These are phyloP conservation scores for Aradophagus sp. DNA, from an alignment of 1,140 invertebrate genomes.

Conservation along the genomic window DNA sequence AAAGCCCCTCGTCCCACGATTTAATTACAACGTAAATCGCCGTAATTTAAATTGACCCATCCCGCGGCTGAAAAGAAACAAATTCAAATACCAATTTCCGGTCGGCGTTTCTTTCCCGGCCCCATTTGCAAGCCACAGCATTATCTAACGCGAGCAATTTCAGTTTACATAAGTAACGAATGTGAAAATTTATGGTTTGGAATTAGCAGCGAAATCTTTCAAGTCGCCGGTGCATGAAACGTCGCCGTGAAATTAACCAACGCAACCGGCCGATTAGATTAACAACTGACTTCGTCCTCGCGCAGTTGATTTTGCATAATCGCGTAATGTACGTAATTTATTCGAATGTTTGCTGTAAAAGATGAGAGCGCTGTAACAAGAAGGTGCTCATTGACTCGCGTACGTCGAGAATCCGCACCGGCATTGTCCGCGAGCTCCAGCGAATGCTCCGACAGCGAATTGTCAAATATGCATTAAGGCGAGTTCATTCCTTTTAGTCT, in stretches of 20 bases:
- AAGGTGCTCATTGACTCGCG: slow-evolving; percentile 16
- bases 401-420: slow-evolving; percentile 12
- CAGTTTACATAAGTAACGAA: slow-evolving; percentile 21
- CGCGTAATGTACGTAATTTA: slow-evolving; percentile 10
- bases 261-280: slow-evolving; percentile 24
- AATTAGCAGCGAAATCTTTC: slow-evolving; percentile 20
- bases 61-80: too few relatives aligned
- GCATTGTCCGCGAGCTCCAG: too few relatives aligned
- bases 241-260: slow-evolving; percentile 17
- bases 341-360: slow-evolving; percentile 12
- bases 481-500: too few relatives aligned
- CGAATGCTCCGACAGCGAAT: too few relatives aligned
- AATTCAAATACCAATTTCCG: too few relatives aligned
- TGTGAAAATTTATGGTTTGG: slow-evolving; percentile 5
- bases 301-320: slow-evolving; percentile 24
- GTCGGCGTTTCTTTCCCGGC: not conserved
- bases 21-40: too few relatives aligned
- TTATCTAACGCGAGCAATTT: slow-evolving; percentile 17
- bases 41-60: too few relatives aligned
- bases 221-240: slow-evolving; percentile 4
- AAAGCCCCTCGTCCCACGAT: too few relatives aligned
- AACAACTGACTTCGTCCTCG: slow-evolving; percentile 10
- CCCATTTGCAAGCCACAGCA: not conserved
- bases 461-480: too few relatives aligned
- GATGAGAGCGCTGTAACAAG: slow-evolving; percentile 12